Conservation (phyloP, 2,797 vertebrate species). For the Capromys pilorides region DNA sequence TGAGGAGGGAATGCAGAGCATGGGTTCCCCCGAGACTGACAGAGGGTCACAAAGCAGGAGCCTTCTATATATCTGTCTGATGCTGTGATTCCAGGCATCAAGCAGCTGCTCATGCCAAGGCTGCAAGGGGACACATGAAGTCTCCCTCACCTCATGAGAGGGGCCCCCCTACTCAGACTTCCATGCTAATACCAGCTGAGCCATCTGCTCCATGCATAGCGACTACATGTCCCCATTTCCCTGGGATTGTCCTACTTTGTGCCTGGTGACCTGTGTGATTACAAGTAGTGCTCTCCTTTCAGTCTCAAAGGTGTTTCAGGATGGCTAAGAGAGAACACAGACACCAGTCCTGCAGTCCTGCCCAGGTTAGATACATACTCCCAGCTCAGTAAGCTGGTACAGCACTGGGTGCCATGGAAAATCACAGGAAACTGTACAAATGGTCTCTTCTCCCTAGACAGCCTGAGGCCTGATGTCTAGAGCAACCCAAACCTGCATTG, state of each 20-base stretch:
- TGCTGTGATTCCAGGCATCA: neutral
- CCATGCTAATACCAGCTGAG: neutral
- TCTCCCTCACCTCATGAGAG: fast-evolving
- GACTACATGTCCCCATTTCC: neutral
- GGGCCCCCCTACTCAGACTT: neutral
- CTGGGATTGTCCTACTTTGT: neutral
- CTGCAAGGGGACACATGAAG: neutral
- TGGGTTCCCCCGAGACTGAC: neutral
- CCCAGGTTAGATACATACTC: neutral
- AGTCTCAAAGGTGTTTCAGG: neutral
- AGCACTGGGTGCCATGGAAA: neutral
- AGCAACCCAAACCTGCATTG: neutral
- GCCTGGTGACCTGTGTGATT: neutral
- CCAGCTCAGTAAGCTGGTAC: neutral
- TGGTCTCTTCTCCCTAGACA: neutral
- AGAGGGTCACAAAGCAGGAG: neutral
- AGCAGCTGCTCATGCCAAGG: neutral
- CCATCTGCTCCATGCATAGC: fast-evolving
- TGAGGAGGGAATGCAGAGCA: neutral
- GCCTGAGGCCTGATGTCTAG: neutral
- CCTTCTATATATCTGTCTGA: neutral
- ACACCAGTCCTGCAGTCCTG: neutral
- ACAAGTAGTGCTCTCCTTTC: neutral
- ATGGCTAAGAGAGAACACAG: neutral
- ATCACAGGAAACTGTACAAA: neutral